Evolutionary conservation across 2,888 invertebrate genomes (phyloP).

Genomic region (Tanytarsus gracilentus): DNA sequence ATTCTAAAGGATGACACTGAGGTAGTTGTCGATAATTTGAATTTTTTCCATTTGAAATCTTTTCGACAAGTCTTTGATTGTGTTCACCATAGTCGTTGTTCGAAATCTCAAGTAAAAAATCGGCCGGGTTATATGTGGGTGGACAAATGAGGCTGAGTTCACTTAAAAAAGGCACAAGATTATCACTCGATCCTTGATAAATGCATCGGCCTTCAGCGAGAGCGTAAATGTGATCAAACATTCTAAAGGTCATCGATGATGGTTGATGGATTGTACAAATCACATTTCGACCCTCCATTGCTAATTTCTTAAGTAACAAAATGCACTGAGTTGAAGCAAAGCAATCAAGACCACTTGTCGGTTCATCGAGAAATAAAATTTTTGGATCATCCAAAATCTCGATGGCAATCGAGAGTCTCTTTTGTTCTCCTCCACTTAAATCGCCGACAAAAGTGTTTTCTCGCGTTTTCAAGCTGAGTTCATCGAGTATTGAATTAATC

Average conservation of each 20-base stretch:
- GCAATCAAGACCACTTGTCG: slow-evolving; percentile 64
- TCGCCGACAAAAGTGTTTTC: slow-evolving; percentile 57
- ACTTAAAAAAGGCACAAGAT: slow-evolving; percentile 67
- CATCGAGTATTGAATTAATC: slow-evolving; percentile 70
- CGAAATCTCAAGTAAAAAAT: slow-evolving; percentile 58
- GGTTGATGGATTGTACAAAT: slow-evolving; percentile 81
- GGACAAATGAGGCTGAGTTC: slow-evolving; percentile 68
- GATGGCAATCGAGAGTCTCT: slow-evolving; percentile 79
- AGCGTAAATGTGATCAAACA: slow-evolving; percentile 83
- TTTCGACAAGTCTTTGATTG: slow-evolving; percentile 44
- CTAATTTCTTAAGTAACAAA: slow-evolving; percentile 67
- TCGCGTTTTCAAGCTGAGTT: slow-evolving; percentile 60
- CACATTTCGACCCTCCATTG: slow-evolving; percentile 74
- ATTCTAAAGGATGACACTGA: too few species aligned
- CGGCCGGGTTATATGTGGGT: slow-evolving; percentile 82
- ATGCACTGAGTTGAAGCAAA: slow-evolving; percentile 76
- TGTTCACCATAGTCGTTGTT: slow-evolving; percentile 60
- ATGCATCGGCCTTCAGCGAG: slow-evolving; percentile 70
- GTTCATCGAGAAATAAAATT: slow-evolving; percentile 84
- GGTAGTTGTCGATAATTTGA: not conserved
- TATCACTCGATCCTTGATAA: slow-evolving; percentile 67
- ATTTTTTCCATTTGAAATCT: slow-evolving; percentile 48
- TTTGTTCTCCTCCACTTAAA: slow-evolving; percentile 84
- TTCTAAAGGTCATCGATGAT: slow-evolving; percentile 71
- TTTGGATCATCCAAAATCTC: slow-evolving; percentile 88